Evolutionary conservation across 2,113 vertebrate genomes (phyloP), one percentile per base, ranked within the genome.

Genomic region (Cepphus grylle): DNA sequence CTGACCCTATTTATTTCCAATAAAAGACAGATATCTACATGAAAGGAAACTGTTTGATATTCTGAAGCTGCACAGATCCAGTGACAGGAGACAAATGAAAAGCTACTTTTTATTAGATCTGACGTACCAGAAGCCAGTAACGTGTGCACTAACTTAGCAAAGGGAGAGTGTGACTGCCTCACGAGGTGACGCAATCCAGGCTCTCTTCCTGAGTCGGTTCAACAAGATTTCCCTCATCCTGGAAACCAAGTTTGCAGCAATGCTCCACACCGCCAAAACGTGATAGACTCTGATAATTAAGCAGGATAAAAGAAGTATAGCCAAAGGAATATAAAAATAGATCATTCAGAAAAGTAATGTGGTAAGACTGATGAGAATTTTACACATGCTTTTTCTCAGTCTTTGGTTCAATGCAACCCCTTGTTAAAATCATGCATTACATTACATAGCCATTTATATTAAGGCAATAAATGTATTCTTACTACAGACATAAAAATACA

Each of bases 81-180:
- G 62, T 84, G 80, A 81, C 67, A 88, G 76, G 45, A 93, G 59
- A 92, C 76, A 93, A 95, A 93, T 86, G 50, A 88, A 88, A 95
- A 90, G 55, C 66, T 80, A 38, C 66, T 86, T 94, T 81, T 96
- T 88, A 69, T 80, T 86, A 88, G 56, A 76, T 53, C 87, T 90
- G 93, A 72, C 30, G 71, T 65, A 82, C 36, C 26, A 58, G 45
- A 61, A 94, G 83, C 43, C 67, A 92, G 13, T 61, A 89, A 49
- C 1, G 1, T 0, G 3, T 9, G 45, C 36, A 76, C 3, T 80
- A 70, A 79, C 30, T 74, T 27, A 65, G 92, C n/a, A n/a, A 70
- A 86, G 38, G 56, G 23, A 67, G 21, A 16, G n/a, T 9, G 32
- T 34, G 23, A 27, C 29, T 34, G 66, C 23, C 27, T 11, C 4